Evolutionary conservation across 2,113 vertebrate genomes (phyloP).

Genomic region (Aphelocoma coerulescens): DNA sequence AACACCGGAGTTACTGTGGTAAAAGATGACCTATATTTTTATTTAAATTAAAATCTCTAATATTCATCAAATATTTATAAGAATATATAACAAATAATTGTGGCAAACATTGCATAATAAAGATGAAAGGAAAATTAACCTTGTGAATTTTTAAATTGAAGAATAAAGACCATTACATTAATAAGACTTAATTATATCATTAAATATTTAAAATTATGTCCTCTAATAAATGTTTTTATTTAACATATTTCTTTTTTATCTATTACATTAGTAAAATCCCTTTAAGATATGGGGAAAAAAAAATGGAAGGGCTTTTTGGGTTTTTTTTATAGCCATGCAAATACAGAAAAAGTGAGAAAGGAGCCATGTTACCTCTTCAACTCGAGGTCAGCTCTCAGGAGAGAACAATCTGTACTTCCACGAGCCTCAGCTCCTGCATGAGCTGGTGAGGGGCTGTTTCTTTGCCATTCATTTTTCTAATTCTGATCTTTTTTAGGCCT

Average conservation of each 20-base stretch:
- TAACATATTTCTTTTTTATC: conserved; percentile 61
- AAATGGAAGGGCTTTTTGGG: background rate
- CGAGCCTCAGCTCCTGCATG: background rate
- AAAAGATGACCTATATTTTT: conserved; percentile 30
- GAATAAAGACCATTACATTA: conserved; percentile 66
- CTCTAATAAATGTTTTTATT: conserved; percentile 68
- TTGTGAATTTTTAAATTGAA: conserved; percentile 64
- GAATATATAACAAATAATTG: conserved; percentile 66
- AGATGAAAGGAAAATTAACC: conserved; percentile 67
- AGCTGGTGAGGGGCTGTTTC: background rate
- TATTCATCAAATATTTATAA: conserved; percentile 60
- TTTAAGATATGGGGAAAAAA: background rate
- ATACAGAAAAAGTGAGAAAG: background rate
- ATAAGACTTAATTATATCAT: conserved; percentile 69
- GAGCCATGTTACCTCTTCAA: background rate
- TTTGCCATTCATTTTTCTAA: background rate
- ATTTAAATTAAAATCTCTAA: conserved; percentile 61
- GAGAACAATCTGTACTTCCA: background rate
- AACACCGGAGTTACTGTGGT: background rate
- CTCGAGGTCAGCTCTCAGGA: background rate
- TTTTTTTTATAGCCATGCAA: background rate
- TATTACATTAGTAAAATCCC: conserved; percentile 38
- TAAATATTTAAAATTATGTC: conserved; percentile 69
- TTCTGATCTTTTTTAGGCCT: background rate
- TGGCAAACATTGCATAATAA: conserved; percentile 63